Evolutionary conservation across 2,888 invertebrate species (phyloP).

Genomic region (Pogonocherus hispidulus): DNA sequence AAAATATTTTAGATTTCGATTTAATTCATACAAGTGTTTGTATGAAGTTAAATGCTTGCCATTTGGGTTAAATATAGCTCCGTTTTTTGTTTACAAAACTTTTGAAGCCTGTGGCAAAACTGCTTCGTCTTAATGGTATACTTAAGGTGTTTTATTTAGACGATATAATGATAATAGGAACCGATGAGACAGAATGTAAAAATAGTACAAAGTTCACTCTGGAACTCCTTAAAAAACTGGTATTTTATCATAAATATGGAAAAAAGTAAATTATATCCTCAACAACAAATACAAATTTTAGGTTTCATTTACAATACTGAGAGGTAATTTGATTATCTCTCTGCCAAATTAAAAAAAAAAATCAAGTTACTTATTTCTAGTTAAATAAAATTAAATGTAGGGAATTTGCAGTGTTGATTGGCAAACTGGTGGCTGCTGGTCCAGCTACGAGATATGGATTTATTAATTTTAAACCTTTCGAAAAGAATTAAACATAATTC

Average conservation of each 20-base stretch:
- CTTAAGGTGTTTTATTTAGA: not conserved
- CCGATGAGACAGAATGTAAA: not conserved
- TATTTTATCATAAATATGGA: not conserved
- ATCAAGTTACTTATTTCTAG: not conserved
- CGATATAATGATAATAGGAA: not conserved
- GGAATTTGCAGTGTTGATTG: not conserved
- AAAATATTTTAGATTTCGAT: not conserved
- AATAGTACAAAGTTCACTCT: not conserved
- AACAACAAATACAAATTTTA: too few species aligned
- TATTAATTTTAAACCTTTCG: not conserved
- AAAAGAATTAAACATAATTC: not conserved
- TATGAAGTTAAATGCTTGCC: not conserved
- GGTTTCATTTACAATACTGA: not conserved
- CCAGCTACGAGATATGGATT: not conserved
- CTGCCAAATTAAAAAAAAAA: not conserved
- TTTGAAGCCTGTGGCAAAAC: not conserved
- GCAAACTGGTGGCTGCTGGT: not conserved
- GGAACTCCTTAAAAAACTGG: not conserved
- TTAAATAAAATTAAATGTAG: not conserved
- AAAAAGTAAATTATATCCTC: not conserved
- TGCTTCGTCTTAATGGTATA: too few species aligned
- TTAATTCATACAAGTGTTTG: not conserved
- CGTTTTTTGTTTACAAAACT: not conserved
- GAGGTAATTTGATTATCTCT: not conserved
- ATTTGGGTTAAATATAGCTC: not conserved